Conservation (phyloP, 2,113 vertebrate genomes). For the Parus major region DNA sequence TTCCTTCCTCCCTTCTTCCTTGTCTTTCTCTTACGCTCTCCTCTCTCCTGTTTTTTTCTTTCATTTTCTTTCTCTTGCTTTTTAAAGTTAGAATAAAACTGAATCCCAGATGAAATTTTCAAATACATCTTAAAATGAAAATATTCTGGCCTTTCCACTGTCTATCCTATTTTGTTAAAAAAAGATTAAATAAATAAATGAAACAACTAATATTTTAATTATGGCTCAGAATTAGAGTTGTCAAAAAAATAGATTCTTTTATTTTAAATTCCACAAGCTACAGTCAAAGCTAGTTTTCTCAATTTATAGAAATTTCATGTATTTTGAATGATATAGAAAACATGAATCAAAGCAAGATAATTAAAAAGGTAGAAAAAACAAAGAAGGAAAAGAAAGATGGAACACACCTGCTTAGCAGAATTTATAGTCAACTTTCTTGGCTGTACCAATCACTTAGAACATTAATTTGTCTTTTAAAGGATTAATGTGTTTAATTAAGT, state of each 20-base stretch:
- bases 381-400: not conserved
- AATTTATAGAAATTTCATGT: not conserved
- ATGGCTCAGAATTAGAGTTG: not conserved
- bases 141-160: not conserved
- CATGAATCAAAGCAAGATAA: not conserved
- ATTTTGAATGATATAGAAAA: not conserved
- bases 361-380: not conserved
- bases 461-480: slow-evolving; percentile 62
- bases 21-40: not conserved
- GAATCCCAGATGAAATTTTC: not conserved
- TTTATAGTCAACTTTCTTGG: slow-evolving; percentile 43
- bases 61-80: not conserved
- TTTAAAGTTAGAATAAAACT: not conserved
- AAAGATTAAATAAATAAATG: not conserved
- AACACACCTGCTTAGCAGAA: slow-evolving; percentile 18
- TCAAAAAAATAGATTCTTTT: rapidly evolving
- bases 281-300: not conserved
- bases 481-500: slow-evolving; percentile 68
- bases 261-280: not conserved
- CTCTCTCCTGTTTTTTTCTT: no score
- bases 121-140: not conserved
- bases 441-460: slow-evolving; percentile 40
- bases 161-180: not conserved
- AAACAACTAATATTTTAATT: not conserved
- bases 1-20: not conserved